A percentile compares a stretch with the other conserved stretches of the same genome.
phyloP scores from a whole-genome alignment of 1,140 invertebrate species.

The Bicyclus anynana region DNA sequence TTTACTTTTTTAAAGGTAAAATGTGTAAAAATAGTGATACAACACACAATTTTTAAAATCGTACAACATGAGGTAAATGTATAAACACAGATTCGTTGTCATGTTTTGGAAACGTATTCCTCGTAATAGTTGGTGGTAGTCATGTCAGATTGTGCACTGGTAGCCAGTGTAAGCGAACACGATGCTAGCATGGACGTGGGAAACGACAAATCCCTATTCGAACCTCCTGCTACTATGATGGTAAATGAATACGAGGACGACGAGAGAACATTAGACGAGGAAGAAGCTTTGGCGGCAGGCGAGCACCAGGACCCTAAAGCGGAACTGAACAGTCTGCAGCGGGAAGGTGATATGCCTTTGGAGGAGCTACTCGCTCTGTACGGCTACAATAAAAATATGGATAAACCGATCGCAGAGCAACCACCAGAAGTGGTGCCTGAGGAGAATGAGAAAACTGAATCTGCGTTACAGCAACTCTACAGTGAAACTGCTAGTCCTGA shows the following conservation, averaged over 20 bases:
- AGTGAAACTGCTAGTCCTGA: slow-evolving; percentile 58
- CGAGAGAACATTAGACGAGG: slow-evolving; percentile 96
- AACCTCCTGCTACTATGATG: slow-evolving; percentile 91
- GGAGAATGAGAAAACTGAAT: slow-evolving; percentile 63
- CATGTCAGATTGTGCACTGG: slow-evolving; percentile 75
- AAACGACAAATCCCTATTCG: slow-evolving; percentile 78
- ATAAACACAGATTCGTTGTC: slow-evolving; percentile 33
- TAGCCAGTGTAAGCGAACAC: slow-evolving; percentile 73
- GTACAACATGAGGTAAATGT: slow-evolving; percentile 30
- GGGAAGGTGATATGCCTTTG: slow-evolving; percentile 95
- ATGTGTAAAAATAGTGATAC: slow-evolving; percentile 46
- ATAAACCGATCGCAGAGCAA: slow-evolving; percentile 64
- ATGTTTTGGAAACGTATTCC: slow-evolving; percentile 54
- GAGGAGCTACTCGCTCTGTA: slow-evolving; percentile 94
- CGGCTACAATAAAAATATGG: slow-evolving; percentile 81
- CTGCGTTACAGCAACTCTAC: slow-evolving; percentile 61
- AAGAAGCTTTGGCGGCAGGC: slow-evolving; percentile 93
- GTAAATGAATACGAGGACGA: slow-evolving; percentile 98
- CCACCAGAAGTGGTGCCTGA: slow-evolving; percentile 75
- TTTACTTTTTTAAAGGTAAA: slow-evolving; percentile 38
- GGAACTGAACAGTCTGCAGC: slow-evolving; percentile 92
- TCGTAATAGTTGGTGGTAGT: slow-evolving; percentile 54
- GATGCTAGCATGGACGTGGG: slow-evolving; percentile 76
- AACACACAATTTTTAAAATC: slow-evolving; percentile 41
- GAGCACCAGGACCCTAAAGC: slow-evolving; percentile 88